Conservation (phyloP, 1,140 invertebrate genomes). For the Metaphire vulgaris region DNA sequence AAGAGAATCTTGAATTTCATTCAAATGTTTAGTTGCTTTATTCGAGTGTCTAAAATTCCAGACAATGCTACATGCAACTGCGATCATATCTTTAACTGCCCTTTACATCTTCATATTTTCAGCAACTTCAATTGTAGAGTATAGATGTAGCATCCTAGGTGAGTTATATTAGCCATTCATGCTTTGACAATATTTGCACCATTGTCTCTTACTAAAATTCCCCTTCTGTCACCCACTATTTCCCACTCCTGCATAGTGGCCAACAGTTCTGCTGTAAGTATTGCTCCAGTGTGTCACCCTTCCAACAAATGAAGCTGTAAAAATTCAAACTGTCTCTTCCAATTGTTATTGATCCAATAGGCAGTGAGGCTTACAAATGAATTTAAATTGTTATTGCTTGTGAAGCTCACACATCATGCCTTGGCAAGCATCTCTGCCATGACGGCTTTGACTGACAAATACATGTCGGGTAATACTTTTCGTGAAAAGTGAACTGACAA, state of each 20-base stretch:
- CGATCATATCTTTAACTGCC: neutral
- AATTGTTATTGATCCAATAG: slow-evolving; percentile 4
- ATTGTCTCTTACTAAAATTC: slow-evolving; percentile 1
- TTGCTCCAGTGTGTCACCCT: neutral
- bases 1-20: slow-evolving; percentile 1
- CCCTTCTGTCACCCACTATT: neutral
- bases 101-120: neutral
- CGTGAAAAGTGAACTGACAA: too few relatives aligned
- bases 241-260: neutral
- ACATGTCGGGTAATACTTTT: too few relatives aligned
- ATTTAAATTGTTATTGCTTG: neutral
- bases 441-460: too few relatives aligned
- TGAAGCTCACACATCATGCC: too few relatives aligned
- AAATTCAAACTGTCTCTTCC: neutral
- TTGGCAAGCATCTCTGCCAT: too few relatives aligned
- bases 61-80: neutral
- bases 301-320: neutral
- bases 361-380: neutral
- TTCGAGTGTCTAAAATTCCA: neutral
- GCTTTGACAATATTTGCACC: neutral
- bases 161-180: neutral
- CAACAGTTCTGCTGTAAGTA: neutral
- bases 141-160: neutral
- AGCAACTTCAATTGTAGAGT: neutral
- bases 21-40: neutral